phyloP scores from a whole-genome alignment of 2,888 invertebrate species.

The Andrena hattorfiana region DNA sequence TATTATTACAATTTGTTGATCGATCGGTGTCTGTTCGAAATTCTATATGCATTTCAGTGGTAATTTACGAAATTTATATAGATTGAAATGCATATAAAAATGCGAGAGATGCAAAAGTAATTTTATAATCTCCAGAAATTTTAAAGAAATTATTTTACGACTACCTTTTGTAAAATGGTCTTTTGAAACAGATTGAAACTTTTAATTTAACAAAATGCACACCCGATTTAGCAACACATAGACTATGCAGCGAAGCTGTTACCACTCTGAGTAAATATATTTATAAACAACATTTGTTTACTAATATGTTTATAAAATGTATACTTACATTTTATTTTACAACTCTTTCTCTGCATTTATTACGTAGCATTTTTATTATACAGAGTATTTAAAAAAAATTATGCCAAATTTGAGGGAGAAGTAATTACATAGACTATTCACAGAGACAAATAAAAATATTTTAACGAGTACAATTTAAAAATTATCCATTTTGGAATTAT shows the following conservation, averaged over 20 bases:
- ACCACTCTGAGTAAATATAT: too few species aligned
- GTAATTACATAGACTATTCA: not conserved
- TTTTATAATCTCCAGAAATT: not conserved
- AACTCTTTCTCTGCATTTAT: not conserved
- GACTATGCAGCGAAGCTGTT: too few species aligned
- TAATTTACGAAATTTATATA: not conserved
- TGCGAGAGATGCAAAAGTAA: slow-evolving; percentile 19
- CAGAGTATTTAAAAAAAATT: not conserved
- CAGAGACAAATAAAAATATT: not conserved
- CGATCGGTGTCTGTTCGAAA: not conserved
- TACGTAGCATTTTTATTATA: slow-evolving; percentile 6
- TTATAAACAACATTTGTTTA: not conserved
- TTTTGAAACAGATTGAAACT: too few species aligned
- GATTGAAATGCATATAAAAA: slow-evolving; percentile 5
- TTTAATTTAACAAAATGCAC: too few species aligned
- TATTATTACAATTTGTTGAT: slow-evolving; percentile 16
- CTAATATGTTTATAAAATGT: not conserved
- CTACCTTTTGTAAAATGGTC: too few species aligned
- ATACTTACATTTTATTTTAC: not conserved
- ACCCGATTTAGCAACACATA: too few species aligned
- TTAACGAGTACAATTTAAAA: not conserved
- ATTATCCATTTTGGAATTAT: not conserved
- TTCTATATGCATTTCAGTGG: slow-evolving; percentile 20
- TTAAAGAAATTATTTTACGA: not conserved
- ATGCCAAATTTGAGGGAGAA: not conserved